phyloP scores from a whole-genome alignment of 1,140 invertebrate genomes.

The Drosophila nigrodunni region DNA sequence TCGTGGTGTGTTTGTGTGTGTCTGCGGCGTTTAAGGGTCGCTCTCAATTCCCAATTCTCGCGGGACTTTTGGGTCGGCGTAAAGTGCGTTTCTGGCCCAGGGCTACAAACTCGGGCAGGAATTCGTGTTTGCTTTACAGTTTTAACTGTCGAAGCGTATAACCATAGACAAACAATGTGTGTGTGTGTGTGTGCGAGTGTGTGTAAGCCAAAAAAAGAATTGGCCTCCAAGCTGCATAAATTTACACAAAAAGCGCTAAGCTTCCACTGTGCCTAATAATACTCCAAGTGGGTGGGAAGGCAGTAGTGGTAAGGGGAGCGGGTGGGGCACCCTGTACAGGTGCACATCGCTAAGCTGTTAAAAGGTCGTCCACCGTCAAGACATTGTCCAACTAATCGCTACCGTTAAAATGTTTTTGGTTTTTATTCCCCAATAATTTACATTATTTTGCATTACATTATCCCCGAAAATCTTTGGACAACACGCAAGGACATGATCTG shows the following conservation, averaged over 20 bases:
- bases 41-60: constrained; percentile 57
- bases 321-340: constrained; percentile 42
- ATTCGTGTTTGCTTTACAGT: constrained; percentile 78
- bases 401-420: constrained; percentile 36
- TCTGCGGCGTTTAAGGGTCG: constrained; percentile 47
- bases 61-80: constrained; percentile 58
- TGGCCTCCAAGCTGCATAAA: constrained; percentile 78
- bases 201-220: constrained; percentile 48
- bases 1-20: constrained; percentile 28
- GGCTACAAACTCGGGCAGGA: constrained; percentile 11
- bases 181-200: background rate
- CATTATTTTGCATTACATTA: constrained; percentile 20
- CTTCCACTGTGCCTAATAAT: constrained; percentile 15
- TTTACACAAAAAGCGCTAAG: constrained; percentile 72
- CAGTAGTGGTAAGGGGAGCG: background rate
- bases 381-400: constrained; percentile 59
- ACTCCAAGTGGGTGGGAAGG: background rate
- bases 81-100: constrained; percentile 72
- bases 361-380: constrained; percentile 60
- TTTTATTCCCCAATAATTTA: constrained; percentile 30
- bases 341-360: constrained; percentile 71
- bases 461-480: background rate
- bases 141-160: constrained; percentile 83
- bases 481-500: constrained; percentile 20
- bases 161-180: constrained; percentile 78